Percentiles rank a stretch among this genome's conserved stretches.
These are phyloP conservation scores for Schizotus pectinicornis DNA, from an alignment of 2,888 invertebrate genomes.

Conservation along the genomic window DNA sequence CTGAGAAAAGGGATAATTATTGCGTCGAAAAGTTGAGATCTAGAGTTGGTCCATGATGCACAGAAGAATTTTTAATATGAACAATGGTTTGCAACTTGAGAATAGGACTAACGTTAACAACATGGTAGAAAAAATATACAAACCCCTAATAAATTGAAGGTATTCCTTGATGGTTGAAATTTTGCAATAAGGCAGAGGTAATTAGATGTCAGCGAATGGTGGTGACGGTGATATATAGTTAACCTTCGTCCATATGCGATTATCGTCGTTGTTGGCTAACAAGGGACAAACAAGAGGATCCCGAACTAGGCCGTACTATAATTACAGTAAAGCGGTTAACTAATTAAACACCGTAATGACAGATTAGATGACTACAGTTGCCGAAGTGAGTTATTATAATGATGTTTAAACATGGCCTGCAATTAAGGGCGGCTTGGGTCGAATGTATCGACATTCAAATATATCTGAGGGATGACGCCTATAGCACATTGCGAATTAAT, in stretches of 20 bases:
- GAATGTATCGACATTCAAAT: constrained; percentile 26
- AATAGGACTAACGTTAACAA: too few species aligned
- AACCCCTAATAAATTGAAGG: too few species aligned
- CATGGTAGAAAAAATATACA: too few species aligned
- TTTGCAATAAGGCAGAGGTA: too few species aligned
- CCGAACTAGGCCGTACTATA: constrained; percentile 21
- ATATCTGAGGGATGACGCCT: constrained; percentile 33
- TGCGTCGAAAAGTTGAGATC: too few species aligned
- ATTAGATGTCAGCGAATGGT: too few species aligned
- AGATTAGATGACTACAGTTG: constrained; percentile 29
- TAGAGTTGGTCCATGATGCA: too few species aligned
- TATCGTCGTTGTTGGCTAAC: constrained; percentile 24
- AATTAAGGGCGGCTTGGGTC: constrained; percentile 23
- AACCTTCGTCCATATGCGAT: constrained; percentile 22
- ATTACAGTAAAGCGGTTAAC: constrained; percentile 30
- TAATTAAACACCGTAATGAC: constrained; percentile 33
- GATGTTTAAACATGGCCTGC: constrained; percentile 27
- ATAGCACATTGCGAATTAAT: constrained; percentile 36
- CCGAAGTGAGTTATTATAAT: constrained; percentile 32
- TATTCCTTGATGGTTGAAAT: too few species aligned
- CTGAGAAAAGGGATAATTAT: too few species aligned
- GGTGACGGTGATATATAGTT: constrained; percentile 4
- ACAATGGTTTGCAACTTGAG: too few species aligned
- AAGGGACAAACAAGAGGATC: constrained; percentile 28
- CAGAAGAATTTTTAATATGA: too few species aligned